Evolutionary conservation across 1,140 invertebrate genomes (phyloP).

Genomic region (Brachionus rotundiformis): DNA sequence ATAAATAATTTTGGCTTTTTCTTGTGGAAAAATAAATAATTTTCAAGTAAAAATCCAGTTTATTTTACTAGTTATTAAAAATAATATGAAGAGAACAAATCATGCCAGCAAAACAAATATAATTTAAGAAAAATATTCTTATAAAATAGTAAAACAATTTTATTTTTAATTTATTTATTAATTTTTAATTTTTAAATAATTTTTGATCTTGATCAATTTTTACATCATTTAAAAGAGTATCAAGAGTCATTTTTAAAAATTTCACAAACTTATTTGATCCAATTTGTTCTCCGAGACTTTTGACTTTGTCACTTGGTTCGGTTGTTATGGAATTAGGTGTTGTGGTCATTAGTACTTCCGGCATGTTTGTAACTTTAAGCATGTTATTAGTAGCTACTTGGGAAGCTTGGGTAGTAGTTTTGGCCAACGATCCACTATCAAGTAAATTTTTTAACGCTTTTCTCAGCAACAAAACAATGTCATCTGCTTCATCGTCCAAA

Average conservation of each 20-base stretch:
- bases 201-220: slow-evolving; percentile 22
- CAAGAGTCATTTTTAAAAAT: slow-evolving; percentile 5
- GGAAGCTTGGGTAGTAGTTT: background rate
- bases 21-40: no score
- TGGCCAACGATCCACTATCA: background rate
- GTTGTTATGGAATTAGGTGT: background rate
- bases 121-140: no score
- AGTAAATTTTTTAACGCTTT: slow-evolving; percentile 12
- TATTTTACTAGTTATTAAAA: no score
- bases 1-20: no score
- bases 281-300: background rate
- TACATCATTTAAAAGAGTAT: background rate
- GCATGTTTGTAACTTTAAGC: background rate
- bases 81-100: no score
- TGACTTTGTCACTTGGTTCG: background rate
- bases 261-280: slow-evolving; percentile 15
- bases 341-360: background rate
- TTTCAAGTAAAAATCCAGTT: no score
- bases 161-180: no score
- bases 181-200: background rate
- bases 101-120: no score
- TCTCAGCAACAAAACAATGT: background rate
- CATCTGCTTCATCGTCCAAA: background rate
- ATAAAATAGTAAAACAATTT: no score
- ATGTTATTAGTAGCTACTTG: background rate